A percentile compares a stretch with the other conserved stretches of the same genome.
These are phyloP conservation scores for Meandrina meandrites DNA, from an alignment of 92 coral and sea anemone species.

Conservation along the genomic window DNA sequence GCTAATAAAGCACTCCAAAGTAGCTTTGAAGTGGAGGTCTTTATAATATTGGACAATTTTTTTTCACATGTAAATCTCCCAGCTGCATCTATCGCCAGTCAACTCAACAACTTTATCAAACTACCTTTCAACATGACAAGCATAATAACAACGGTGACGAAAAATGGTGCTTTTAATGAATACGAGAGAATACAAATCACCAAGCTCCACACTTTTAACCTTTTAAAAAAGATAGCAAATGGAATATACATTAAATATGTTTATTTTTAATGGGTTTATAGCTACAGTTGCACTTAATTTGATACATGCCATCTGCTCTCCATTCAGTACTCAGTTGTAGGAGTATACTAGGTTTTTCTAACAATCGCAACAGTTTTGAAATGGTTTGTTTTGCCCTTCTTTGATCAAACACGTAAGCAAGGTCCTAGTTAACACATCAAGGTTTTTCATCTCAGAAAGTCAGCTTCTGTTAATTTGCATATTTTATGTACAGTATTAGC, in stretches of 20 bases:
- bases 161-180: neutral
- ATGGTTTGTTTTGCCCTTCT: neutral
- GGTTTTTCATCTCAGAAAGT: neutral
- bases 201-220: neutral
- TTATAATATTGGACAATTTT: too few species aligned
- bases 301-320: neutral
- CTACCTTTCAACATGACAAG: too few species aligned
- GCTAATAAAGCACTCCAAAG: too few species aligned
- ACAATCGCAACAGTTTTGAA: neutral
- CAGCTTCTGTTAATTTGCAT: too few species aligned
- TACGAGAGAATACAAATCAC: neutral
- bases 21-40: too few species aligned
- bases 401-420: neutral
- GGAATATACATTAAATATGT: neutral
- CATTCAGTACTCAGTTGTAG: neutral
- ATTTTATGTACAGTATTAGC: constrained; percentile 9
- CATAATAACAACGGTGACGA: neutral
- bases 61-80: too few species aligned
- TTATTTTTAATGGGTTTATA: neutral
- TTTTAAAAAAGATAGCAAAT: neutral
- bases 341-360: neutral
- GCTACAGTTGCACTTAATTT: neutral
- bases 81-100: too few species aligned
- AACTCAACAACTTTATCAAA: too few species aligned
- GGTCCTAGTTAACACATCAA: neutral